Base-by-base conservation (phyloP, 2,113 vertebrate genomes). In the Corythoichthys haematopterus region DNA sequence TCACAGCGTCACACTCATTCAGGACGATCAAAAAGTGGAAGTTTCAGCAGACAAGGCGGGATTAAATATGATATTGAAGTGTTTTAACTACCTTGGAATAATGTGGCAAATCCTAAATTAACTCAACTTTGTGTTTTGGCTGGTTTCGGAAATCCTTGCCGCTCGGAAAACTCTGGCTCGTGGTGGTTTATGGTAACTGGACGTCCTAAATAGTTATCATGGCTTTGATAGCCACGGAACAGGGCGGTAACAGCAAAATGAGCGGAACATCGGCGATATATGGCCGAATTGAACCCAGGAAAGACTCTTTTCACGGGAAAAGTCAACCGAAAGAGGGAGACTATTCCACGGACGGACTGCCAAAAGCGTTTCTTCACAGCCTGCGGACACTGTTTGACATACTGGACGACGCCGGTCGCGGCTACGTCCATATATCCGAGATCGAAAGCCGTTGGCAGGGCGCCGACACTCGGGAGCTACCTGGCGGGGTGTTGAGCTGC, bases 381-480 rank as follows among this genome's bases (percentile, higher is more conserved):
- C 78, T 98, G 70, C 92, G 94, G 72, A 95, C 97, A 0, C 91
- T 98, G 1, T 98, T 96, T 85, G 95, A 98, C 76, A 98, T 98
- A 69, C 81, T 98, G 80, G 96, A 98, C 78, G 97, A 98, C 55
- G 88, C 85, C 3, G 89, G 90, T 14, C 87, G 93, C 3, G 97
- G 97, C 0, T 95, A 86, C 48, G 93, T 98, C 35, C 97, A 97
- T 85, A 90, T 98, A 1, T 92, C 91, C 35, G 97, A 98, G 91
- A 98, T 98, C 63, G 95, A 98, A 89, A 94, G 92, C 64, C 95
- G 97, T 63, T 98, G 97, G 97, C 91, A 90, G 61, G 95, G 94
- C 1, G 87, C 94, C 0, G 94, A 94, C 65, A 90, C 93, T 8
- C 91, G 84, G 15, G 94, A 93, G 38, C 76, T 96, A 58, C 94